These are phyloP conservation scores for Danio choprae DNA, from an alignment of 2,797 vertebrate genomes.

Conservation along the genomic window DNA sequence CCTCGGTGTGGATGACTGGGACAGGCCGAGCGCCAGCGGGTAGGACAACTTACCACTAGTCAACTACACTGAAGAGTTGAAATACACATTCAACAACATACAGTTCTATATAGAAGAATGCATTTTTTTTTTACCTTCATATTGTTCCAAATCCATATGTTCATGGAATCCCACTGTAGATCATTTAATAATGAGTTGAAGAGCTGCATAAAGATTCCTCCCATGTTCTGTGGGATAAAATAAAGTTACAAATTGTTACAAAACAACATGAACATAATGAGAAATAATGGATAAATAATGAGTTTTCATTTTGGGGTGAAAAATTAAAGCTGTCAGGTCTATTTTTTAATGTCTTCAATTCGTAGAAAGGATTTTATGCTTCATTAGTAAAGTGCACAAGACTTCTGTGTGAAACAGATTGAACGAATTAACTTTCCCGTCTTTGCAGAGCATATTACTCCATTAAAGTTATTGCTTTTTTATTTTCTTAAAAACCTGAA, in stretches of 20 bases:
- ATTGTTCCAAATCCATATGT: background rate
- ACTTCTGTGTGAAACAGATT: constrained; percentile 3
- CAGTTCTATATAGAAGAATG: background rate
- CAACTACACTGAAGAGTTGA: background rate
- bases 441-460: constrained; percentile 7
- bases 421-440: background rate
- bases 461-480: constrained; percentile 9
- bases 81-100: background rate
- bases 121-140: background rate
- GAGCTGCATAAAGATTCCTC: background rate
- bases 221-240: background rate
- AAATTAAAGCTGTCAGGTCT: background rate
- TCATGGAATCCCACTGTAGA: background rate
- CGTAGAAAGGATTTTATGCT: constrained; percentile 4
- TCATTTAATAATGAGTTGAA: background rate
- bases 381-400: background rate
- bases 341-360: constrained; percentile 15
- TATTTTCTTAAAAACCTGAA: constrained; percentile 9
- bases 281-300: background rate
- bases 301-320: background rate
- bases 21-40: constrained; percentile 85
- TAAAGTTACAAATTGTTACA: background rate
- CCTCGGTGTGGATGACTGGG: constrained; percentile 93
- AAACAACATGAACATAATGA: background rate
- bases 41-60: constrained; percentile 62